Evolutionary conservation across 2,888 invertebrate genomes (phyloP), one percentile per base, ranked within the genome.

Genomic region (Selenia dentaria): DNA sequence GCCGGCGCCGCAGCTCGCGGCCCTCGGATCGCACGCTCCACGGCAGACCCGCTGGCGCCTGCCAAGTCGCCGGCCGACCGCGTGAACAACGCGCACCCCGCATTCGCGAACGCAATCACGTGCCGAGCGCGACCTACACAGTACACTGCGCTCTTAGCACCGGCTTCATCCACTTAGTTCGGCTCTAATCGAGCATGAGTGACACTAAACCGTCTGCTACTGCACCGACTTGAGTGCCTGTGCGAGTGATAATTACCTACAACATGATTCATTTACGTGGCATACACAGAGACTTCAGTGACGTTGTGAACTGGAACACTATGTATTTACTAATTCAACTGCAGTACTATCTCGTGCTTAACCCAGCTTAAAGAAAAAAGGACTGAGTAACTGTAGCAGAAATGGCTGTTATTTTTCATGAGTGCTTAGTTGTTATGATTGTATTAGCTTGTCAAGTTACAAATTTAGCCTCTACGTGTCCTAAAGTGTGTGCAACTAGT

Each of bases 1-100:
- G 89, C 88, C 87, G 88, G 88, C 88, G 89, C 88, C 76, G 70
- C 64, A 74, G 65, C 70, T 67, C 71, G 74, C 79, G 71, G n/a
- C 74, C 73, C 76, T 72, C 53, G 52, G 36, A 32, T 67, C 74
- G 70, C 68, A 72, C 80, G 74, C 75, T 74, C 68, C 74, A 69
- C 72, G 70, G 74, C 85, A 88, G 79, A 79, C 83, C 75, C 75
- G 79, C 79, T 78, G 88, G 87, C 87, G 76, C 74, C 79, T 70
- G 67, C 74, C 71, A 71, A 70, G 70, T 65, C 76, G 68, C 67
- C 70, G 69, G 67, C 65, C 68, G 67, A 65, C 51, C 63, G 44
- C 54, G 25, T 43, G 16, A 16, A 16, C 41, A 43, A 46, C 58
- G 34, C 50, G 52, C 52, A 58, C 54, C 41, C 32, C 24, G 27